These are phyloP conservation scores for Apodemus speciosus DNA, from an alignment of 2,113 vertebrate species.

Conservation along the genomic window DNA sequence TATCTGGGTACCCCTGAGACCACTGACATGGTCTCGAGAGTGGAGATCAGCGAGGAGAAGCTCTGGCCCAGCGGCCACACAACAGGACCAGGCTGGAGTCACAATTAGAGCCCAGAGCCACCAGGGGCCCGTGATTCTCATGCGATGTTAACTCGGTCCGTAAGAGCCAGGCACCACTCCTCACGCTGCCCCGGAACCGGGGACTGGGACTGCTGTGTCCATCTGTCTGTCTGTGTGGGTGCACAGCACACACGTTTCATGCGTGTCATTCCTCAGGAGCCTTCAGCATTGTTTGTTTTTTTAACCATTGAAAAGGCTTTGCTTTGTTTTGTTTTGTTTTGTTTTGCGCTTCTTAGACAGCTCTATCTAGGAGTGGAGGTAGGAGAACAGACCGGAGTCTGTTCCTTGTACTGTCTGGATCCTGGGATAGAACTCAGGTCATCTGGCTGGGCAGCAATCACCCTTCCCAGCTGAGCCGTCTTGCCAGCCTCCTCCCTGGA, in stretches of 20 bases:
- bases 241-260: not conserved
- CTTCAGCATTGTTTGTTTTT: not conserved
- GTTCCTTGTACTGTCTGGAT: not conserved
- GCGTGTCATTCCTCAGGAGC: not conserved
- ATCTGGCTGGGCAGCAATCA: not conserved
- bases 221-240: too few species aligned
- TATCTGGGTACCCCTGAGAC: too few species aligned
- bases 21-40: too few species aligned
- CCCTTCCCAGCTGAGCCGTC: not conserved
- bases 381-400: not conserved
- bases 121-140: too few species aligned
- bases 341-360: not conserved
- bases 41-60: too few species aligned
- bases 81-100: too few species aligned
- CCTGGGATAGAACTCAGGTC: not conserved
- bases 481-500: not conserved
- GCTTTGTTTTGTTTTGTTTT: not conserved
- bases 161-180: too few species aligned
- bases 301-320: not conserved
- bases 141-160: too few species aligned
- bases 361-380: not conserved
- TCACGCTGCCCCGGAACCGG: too few species aligned
- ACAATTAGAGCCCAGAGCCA: too few species aligned
- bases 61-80: too few species aligned
- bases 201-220: too few species aligned